Evolutionary conservation across 2,888 invertebrate genomes (phyloP), one percentile per base, ranked within the genome.

Genomic region (Schizaphis graminum): DNA sequence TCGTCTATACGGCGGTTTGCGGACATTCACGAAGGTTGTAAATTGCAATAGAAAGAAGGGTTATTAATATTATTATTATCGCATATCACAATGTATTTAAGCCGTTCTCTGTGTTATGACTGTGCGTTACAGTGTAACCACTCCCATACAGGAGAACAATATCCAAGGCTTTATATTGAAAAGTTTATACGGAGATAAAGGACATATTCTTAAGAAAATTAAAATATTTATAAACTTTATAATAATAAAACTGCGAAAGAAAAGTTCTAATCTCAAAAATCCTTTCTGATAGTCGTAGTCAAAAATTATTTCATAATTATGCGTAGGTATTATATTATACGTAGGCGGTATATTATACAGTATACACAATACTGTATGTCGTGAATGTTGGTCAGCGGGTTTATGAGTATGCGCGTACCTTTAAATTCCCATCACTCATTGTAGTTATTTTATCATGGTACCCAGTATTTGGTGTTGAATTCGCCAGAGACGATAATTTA

Each of bases 61-160:
- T 35, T 35, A 88, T 88, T 35, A 7, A 35, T 44, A n/a, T 41
- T 41, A 44, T 88, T 88, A 35, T 24, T 88, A 28, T 35, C 44
- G 44, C 44, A 53, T 53, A 88, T 35, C 21, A 35, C 35, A 35
- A 10, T 88, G 26, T 35, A 35, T 88, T 53, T 35, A 88, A 88
- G 24, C 24, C 88, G 10, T 88, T 88, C 53, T 88, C 88, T 24
- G 21, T 88, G 53, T 16, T 53, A 35, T 53, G 87, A 49, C 21
- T 49, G 8, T 35, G 53, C 8, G 4, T 0, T 53, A 49, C 10
- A 88, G 53, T 24, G 21, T 49, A 88, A 53, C 53, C 88, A 88
- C 53, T 88, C 88, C 88, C 53, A 88, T 88, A 53, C 35, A 35
- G 77, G 35, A 53, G n/a, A 88, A 88, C 24, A 88, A 88, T 53